Evolutionary conservation across 2,797 vertebrate species (phyloP).

Genomic region (Poecilia picta): DNA sequence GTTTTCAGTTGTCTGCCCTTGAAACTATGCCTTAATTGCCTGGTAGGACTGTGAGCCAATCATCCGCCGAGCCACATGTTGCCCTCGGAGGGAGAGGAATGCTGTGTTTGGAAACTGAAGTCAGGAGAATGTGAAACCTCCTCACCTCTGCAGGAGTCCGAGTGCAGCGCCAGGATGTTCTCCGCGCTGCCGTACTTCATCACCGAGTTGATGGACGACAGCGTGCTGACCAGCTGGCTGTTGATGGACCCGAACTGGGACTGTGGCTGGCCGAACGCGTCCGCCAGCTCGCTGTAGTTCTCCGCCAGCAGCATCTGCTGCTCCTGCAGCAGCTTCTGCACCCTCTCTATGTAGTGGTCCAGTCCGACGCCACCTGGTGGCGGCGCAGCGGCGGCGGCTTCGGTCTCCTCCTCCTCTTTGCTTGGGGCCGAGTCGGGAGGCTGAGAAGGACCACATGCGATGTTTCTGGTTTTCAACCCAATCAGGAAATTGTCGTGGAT

Average conservation of each 20-base stretch:
- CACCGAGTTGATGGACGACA: conserved; percentile 92
- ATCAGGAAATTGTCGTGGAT: conserved; percentile 92
- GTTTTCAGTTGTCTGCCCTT: conserved; percentile 12
- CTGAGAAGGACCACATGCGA: conserved; percentile 89
- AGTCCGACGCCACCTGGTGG: conserved; percentile 75
- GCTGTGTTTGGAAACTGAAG: not conserved
- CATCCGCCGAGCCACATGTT: conserved; percentile 8
- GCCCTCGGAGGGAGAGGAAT: not conserved
- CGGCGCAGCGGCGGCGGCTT: conserved; percentile 33
- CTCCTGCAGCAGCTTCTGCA: conserved; percentile 94
- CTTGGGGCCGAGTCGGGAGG: conserved; percentile 53
- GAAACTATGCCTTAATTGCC: conserved; percentile 14
- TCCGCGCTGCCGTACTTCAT: conserved; percentile 91
- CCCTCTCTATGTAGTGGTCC: conserved; percentile 94
- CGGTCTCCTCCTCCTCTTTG: conserved; percentile 51
- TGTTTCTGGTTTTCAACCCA: conserved; percentile 92
- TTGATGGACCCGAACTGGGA: conserved; percentile 96
- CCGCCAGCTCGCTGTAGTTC: conserved; percentile 95
- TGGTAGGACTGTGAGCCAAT: conserved; percentile 6
- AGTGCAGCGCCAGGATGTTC: conserved; percentile 75
- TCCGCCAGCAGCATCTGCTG: conserved; percentile 95
- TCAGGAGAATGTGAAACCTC: conserved; percentile 1
- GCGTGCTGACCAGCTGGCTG: conserved; percentile 93
- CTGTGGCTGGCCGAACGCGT: conserved; percentile 93
- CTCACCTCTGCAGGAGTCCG: conserved; percentile 72